Base-by-base conservation (phyloP, 2,888 invertebrate species). In the Aleiodes testaceus region DNA sequence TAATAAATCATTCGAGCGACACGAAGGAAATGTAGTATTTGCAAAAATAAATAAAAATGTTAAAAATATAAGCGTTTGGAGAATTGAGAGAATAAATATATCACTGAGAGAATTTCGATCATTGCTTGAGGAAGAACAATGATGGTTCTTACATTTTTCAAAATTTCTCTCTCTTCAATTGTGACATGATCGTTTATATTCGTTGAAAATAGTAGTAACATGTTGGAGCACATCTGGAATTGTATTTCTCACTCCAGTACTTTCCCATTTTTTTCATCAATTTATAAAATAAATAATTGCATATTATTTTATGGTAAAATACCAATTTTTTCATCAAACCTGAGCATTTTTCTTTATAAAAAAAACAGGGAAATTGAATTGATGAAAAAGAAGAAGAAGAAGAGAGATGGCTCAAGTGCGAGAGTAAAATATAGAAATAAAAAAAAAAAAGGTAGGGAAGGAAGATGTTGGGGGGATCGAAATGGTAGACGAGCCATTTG, bases 141-240 rank as follows among this genome's bases (percentile, higher is more conserved):
- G 22, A 45, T 12, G 49, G n/a, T 49, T 30, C 59, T 42, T 26
- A 42, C 59, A 59, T 42, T 59, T n/a, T 36, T 11, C 2, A 16
- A 30, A 49, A 68, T 47, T 16, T 61, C n/a, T 47, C 71, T 73
- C 76, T 75, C 72, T 78, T 76, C 78, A 74, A 80, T 80, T 77
- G 79, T 80, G 82, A 81, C 80, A 78, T 78, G 81, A 81, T 79
- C 84, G 80, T 82, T 84, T 84, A 82, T 81, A 82, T 81, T 79
- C 77, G 72, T 72, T 75, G 78, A 81, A 83, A 82, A 81, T 26
- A 80, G 81, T 82, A 79, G 79, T 77, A 78, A 64, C 78, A 73
- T 77, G 68, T 36, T 36, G 77, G 66, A 73, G 75, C 74, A 72
- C 72, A 76, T 77, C 72, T 75, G 70, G 66, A 70, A 66, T 70